Base-by-base conservation (phyloP, 2,797 vertebrate genomes). In the Eulemur mongoz region DNA sequence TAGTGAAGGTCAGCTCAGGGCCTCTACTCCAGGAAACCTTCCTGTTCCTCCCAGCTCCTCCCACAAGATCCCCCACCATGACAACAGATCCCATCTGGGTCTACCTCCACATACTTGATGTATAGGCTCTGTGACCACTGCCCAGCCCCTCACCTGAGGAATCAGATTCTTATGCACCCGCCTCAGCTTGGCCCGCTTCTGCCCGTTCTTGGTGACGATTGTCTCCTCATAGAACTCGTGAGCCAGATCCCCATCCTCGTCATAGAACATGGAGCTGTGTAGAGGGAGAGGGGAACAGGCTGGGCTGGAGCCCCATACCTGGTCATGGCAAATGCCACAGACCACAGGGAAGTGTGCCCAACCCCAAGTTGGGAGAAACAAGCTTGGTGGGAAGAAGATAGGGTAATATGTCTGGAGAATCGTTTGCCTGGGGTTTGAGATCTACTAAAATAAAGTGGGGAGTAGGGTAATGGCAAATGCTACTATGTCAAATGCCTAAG, bases 161-260 rank as follows among this genome's bases (percentile, higher is more conserved):
- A 99, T 99, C 97, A 99, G 98, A 98, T 99, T 99, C 98, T 99
- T 99, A 96, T 99, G 99, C 91, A 99, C 99, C 97, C 99, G 99
- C 98, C 99, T 99, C 98, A 99, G 99, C 98, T 99, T 99, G 90
- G 99, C 99, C 87, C 99, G 99, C 98, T 99, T 99, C 94, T 99
- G 99, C 79, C 99, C 99, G 1, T 99, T 99, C 99, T 99, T 99
- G 82, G 99, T 99, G 98, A 99, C 99, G 98, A 99, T 99, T 14
- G 99, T 99, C 98, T 99, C 99, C 98, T 99, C 99, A 1, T 99
- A 99, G 98, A 99, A 99, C 94, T 99, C 99, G 50, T 99, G 99
- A 73, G 99, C 99, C n/a, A 99, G 99, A 96, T 99, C 99, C 4
- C 99, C 99, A 6, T 99, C 99, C 97, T 99, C 99, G 30, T 99